These are phyloP conservation scores for Cyanoderma ruficeps DNA, from an alignment of 2,113 vertebrate species.

Conservation along the genomic window DNA sequence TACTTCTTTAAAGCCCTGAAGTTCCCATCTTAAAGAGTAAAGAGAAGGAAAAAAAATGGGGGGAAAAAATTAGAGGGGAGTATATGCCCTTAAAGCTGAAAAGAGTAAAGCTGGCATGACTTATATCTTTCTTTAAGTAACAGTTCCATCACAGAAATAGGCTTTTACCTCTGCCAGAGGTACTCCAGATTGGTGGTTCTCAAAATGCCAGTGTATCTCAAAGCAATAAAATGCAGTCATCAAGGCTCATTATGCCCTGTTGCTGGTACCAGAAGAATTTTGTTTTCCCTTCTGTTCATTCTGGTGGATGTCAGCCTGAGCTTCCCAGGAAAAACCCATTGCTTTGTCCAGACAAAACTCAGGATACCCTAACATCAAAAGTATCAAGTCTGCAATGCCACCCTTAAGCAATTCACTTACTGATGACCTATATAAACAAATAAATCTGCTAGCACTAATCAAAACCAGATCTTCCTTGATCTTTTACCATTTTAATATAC, in stretches of 20 bases:
- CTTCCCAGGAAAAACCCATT: neutral
- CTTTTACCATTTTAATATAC: neutral
- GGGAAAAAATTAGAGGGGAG: accelerated
- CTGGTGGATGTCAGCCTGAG: neutral
- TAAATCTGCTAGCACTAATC: neutral
- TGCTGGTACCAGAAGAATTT: neutral
- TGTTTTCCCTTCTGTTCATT: neutral
- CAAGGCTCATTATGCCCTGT: neutral
- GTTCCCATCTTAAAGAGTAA: neutral
- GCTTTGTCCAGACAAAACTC: neutral
- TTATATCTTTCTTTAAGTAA: neutral
- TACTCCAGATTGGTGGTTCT: neutral
- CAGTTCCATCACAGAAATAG: neutral
- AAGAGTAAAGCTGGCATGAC: neutral
- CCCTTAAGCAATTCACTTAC: neutral
- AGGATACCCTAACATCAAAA: neutral
- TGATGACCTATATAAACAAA: neutral
- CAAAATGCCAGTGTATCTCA: neutral
- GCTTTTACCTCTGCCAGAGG: neutral
- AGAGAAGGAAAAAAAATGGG: accelerated
- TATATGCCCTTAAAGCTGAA: neutral
- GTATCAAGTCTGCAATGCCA: neutral
- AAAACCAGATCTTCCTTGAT: neutral
- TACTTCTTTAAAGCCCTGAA: neutral
- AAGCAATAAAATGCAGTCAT: neutral